Evolutionary conservation across 2,888 invertebrate species (phyloP).

Genomic region (Baccha elongata): DNA sequence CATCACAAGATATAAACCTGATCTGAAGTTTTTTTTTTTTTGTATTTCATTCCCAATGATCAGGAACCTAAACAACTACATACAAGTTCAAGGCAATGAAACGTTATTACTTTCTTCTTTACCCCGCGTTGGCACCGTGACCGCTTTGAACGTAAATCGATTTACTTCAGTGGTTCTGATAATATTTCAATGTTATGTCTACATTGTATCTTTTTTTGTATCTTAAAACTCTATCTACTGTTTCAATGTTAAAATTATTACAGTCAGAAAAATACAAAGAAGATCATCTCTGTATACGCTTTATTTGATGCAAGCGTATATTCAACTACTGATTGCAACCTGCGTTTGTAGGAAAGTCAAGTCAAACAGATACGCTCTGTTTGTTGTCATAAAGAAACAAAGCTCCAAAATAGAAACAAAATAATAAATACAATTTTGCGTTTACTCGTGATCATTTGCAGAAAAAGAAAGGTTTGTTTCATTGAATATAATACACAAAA

Average conservation of each 20-base stretch:
- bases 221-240: no score
- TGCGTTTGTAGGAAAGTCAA: conserved; percentile 11
- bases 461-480: not conserved
- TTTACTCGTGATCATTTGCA: not conserved
- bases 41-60: conserved; percentile 6
- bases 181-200: conserved; percentile 32
- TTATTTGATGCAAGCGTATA: conserved; percentile 2
- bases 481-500: not conserved
- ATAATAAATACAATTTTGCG: not conserved
- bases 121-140: not conserved
- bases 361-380: conserved; percentile 30
- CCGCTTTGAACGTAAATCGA: conserved; percentile 41
- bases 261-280: no score
- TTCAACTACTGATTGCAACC: conserved; percentile 20
- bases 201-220: no score
- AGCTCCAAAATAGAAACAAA: conserved; percentile 1
- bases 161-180: conserved; percentile 24
- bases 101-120: not conserved
- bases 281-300: conserved; percentile 29
- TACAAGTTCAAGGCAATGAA: conserved; percentile 19
- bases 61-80: conserved; percentile 13
- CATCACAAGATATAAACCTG: conserved; percentile 17
- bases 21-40: not conserved
- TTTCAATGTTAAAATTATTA: conserved; percentile 10
- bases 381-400: conserved; percentile 1